Evolutionary conservation across 2,113 vertebrate species (phyloP).

Genomic region (Mola mola): DNA sequence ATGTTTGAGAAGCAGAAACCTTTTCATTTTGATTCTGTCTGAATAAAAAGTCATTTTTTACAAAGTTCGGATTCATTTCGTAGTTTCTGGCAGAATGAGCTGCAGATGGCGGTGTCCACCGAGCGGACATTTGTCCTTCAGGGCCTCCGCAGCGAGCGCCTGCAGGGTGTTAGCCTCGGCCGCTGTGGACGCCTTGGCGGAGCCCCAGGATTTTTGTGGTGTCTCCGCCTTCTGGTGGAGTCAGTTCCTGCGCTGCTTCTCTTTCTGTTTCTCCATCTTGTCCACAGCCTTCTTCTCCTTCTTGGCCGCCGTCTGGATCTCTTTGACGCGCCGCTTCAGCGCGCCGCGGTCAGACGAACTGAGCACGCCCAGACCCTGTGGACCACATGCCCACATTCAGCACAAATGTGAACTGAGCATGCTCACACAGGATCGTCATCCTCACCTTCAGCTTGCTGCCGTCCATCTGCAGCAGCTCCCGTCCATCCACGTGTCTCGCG

Average conservation of each 20-base stretch:
- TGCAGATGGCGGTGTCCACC: no score
- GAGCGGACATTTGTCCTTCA: no score
- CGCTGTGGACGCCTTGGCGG: no score
- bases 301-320: conserved; percentile 82
- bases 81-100: no score
- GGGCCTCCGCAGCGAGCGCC: no score
- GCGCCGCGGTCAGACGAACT: conserved; percentile 85
- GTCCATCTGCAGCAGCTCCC: conserved; percentile 86
- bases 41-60: no score
- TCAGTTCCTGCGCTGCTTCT: conserved; percentile 83
- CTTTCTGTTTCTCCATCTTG: conserved; percentile 86
- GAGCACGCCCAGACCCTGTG: conserved; percentile 87
- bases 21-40: no score
- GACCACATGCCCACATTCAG: neutral
- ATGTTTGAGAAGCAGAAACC: no score
- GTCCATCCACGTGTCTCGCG: conserved; percentile 83
- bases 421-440: conserved; percentile 73
- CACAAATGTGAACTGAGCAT: conserved; percentile 76
- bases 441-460: conserved; percentile 88
- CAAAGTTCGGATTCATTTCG: no score
- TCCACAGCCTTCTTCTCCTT: conserved; percentile 88
- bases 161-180: no score
- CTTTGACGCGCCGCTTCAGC: conserved; percentile 88
- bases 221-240: no score
- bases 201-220: no score